phyloP scores from a whole-genome alignment of 2,888 invertebrate genomes.

The Gastrophysa polygoni region DNA sequence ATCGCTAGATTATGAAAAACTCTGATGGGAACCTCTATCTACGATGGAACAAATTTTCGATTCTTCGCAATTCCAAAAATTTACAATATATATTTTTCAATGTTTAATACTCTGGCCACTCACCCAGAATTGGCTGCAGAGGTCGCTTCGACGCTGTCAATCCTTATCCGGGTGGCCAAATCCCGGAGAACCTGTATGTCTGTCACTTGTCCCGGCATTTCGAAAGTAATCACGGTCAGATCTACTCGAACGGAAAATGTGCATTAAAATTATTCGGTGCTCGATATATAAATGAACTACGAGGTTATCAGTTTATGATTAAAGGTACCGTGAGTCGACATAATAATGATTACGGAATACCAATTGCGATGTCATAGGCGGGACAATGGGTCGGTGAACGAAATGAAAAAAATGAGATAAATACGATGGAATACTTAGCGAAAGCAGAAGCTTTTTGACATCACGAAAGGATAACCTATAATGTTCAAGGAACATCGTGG shows the following conservation, averaged over 20 bases:
- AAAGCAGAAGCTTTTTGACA: too few species aligned
- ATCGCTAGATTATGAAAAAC: too few species aligned
- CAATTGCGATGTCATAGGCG: background rate
- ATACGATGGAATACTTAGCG: too few species aligned
- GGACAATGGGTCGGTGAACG: too few species aligned
- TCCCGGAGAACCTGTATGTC: constrained; percentile 77
- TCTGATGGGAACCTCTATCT: too few species aligned
- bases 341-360: background rate
- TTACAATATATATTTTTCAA: too few species aligned
- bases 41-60: too few species aligned
- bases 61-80: too few species aligned
- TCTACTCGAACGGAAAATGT: background rate
- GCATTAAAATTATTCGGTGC: background rate
- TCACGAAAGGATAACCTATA: too few species aligned
- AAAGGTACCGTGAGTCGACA: background rate
- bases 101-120: too few species aligned
- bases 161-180: constrained; percentile 91
- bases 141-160: constrained; percentile 90
- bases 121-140: constrained; percentile 96
- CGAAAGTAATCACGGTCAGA: constrained; percentile 7
- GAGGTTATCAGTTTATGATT: background rate
- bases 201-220: constrained; percentile 44
- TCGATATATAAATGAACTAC: background rate
- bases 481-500: too few species aligned
- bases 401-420: too few species aligned